Percentiles rank a stretch among this genome's conserved stretches.
Evolutionary conservation across 2,113 vertebrate species (phyloP).

Genomic region (Leuciscus idus): DNA sequence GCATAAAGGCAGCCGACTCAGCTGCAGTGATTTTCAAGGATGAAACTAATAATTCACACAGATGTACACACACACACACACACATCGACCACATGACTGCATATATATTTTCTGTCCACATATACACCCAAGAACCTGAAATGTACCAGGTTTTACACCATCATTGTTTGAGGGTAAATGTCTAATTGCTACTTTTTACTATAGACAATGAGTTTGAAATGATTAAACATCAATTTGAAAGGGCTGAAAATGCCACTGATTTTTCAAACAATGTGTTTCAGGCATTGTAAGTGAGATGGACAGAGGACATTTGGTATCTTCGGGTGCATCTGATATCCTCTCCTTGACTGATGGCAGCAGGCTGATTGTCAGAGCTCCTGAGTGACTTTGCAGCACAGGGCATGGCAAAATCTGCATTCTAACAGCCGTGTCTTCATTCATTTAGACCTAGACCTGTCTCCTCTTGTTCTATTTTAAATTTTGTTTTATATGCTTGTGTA

Average conservation of each 20-base stretch:
- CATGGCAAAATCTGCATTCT: neutral
- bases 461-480: neutral
- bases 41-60: slow-evolving; percentile 7
- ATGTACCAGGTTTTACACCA: neutral
- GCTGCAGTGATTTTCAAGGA: slow-evolving; percentile 4
- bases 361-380: neutral
- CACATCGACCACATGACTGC: neutral
- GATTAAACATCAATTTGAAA: neutral
- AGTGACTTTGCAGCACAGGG: neutral
- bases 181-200: neutral
- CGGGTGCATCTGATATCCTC: slow-evolving; percentile 26
- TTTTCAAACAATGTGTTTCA: slow-evolving; percentile 13
- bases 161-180: neutral
- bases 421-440: neutral
- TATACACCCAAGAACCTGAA: neutral
- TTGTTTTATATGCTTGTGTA: neutral
- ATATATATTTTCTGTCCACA: neutral
- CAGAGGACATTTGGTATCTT: slow-evolving; percentile 8
- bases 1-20: slow-evolving; percentile 12
- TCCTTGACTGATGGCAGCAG: neutral
- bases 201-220: neutral
- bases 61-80: neutral
- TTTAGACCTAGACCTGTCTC: neutral
- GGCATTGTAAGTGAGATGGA: neutral
- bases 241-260: neutral